phyloP scores from a whole-genome alignment of 2,113 vertebrate species.

The Leptobrachium ailaonicum region DNA sequence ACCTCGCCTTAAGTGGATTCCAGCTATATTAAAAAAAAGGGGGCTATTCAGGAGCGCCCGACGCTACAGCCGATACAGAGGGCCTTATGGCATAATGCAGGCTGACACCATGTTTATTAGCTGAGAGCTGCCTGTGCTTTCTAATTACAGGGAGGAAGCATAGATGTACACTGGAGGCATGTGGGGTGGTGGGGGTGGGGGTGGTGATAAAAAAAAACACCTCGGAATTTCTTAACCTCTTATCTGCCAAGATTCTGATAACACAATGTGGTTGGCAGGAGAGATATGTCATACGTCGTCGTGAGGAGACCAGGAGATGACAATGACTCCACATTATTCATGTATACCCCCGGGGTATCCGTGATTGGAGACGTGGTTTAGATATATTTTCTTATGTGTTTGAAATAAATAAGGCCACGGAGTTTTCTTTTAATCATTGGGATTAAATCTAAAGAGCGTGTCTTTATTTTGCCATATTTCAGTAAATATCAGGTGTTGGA shows the following conservation, averaged over 20 bases:
- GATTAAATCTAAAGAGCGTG: too few species aligned
- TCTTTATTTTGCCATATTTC: too few species aligned
- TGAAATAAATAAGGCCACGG: too few species aligned
- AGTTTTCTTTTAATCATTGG: too few species aligned
- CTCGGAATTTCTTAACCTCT: slow-evolving; percentile 7
- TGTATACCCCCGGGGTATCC: too few species aligned
- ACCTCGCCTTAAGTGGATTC: slow-evolving; percentile 50
- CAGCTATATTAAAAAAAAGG: slow-evolving; percentile 49
- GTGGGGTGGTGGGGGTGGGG: not conserved
- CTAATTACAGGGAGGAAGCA: slow-evolving; percentile 35
- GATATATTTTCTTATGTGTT: too few species aligned
- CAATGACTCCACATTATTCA: too few species aligned
- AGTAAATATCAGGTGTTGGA: too few species aligned
- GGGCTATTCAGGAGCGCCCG: slow-evolving; percentile 17
- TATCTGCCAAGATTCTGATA: not conserved
- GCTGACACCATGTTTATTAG: slow-evolving; percentile 49
- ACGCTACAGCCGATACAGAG: slow-evolving; percentile 17
- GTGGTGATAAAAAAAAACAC: not conserved
- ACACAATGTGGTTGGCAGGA: not conserved
- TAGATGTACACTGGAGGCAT: slow-evolving; percentile 20
- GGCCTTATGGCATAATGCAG: slow-evolving; percentile 42
- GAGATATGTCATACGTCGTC: too few species aligned
- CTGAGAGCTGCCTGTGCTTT: slow-evolving; percentile 42
- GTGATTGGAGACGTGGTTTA: too few species aligned
- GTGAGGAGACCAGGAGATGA: too few species aligned